Base-by-base conservation (phyloP, 2,888 invertebrate genomes). In the Cistogaster globosa region DNA sequence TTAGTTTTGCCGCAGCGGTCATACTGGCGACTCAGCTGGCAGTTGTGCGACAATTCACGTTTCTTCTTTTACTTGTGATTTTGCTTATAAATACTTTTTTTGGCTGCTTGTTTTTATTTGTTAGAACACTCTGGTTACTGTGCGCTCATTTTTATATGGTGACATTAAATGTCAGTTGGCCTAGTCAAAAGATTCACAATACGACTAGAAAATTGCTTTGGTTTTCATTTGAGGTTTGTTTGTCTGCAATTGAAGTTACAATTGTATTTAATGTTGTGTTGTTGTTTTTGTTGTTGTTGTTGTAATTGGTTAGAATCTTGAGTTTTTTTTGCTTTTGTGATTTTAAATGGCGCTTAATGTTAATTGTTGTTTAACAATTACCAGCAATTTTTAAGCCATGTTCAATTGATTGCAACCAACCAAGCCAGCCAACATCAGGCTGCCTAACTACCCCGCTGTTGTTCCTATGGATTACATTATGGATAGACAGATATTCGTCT, bases 351-450 rank as follows among this genome's bases (percentile, higher is more conserved):
- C 86, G 86, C 84, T 84, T 87, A 87, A 83, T 84, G 86, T 87
- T 87, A 87, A 87, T 87, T 87, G 87, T 87, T 87, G 86, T 86
- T 83, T 76, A 57, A 86, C 83, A 86, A 83, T 83, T 83, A 83
- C 80, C 72, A 80, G 68, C 86, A 80, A 86, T 83, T 83, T 68
- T 68, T 57, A 68, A 71, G 76, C 62, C 86, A 68, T 83, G 83
- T 80, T 67, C 76, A 77, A 79, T 79, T 80, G 86, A 63, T 62
- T 68, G 63, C 36, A 62, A 48, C 26, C 42, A 62, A 71, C 55
- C 51, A 69, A 36, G 53, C 9, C 45, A 20, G 6, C 22, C 67
- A 67, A 57, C 74, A 81, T 62, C 60, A 67, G 67, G 51, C 55
- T 60, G 63, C n/a, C 22, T 67, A 48, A 48, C 55, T 55, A 26